Evolutionary conservation across 2,888 invertebrate genomes (phyloP), one percentile per base, ranked within the genome.

Genomic region (Antitype chi): DNA sequence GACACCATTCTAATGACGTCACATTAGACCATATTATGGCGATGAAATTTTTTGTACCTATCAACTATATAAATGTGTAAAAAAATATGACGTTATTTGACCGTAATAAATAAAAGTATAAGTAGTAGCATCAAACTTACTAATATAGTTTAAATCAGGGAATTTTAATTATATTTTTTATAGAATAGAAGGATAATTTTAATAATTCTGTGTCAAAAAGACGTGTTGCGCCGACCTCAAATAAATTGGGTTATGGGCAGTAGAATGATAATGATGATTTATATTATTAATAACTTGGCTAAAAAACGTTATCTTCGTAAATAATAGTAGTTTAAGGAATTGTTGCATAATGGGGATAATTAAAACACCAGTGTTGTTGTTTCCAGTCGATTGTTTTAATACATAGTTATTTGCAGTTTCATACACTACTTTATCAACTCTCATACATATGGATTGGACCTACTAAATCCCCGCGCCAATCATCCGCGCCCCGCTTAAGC

Each of bases 41-140:
- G 0, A 11, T 70, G 28, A 47, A 53, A 53, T 28, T 38, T 38
- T 43, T 1, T 20, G 6, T 28, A 28, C 43, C 52, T 43, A 53
- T 13, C 5, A 6, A 38, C 20, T 32, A 47, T 47, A n/a, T 57
- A 0, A 0, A 47, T 32, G 25, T 57, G 32, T 25, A 32, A 43
- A 59, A 76, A 57, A 52, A 23, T 38, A 25, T 80, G 49, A 76
- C 20, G 28, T 23, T 38, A 59, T 32, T 74, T n/a, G 2, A 20
- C 11, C 25, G n/a, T 49, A 20, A 49, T 67, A 11, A 70, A 52
- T 70, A 57, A 55, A 32, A 1, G 23, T 49, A 53, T n/a, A 49
- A 17, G 23, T 28, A 43, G 2, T 38, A 23, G 17, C 8, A 52
- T 23, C 28, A 79, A 5, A 57, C 20, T 9, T 47, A 38, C 23